A percentile compares a stretch with the other conserved stretches of the same genome.
Evolutionary conservation across 2,888 invertebrate genomes (phyloP).

Genomic region (Macropis europaea): DNA sequence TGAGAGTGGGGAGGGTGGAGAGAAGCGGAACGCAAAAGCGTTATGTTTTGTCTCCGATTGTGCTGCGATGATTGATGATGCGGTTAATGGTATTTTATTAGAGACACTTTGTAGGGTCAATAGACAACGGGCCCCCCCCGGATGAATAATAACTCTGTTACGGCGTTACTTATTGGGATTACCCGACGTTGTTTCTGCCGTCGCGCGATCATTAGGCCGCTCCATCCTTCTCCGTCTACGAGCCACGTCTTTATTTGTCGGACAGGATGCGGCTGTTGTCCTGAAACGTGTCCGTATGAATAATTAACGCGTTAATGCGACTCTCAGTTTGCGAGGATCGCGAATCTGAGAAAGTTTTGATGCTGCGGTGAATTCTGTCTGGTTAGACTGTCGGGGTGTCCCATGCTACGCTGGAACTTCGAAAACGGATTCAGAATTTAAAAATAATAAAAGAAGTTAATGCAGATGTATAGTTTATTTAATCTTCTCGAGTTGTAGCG

Average conservation of each 20-base stretch:
- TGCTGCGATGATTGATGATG: slow-evolving; percentile 72
- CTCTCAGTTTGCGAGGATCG: not conserved
- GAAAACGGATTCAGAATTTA: no score
- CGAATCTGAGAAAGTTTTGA: slow-evolving; percentile 13
- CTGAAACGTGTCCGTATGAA: slow-evolving; percentile 12
- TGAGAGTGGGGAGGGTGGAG: not conserved
- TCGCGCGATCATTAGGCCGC: slow-evolving; percentile 47
- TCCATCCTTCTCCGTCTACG: slow-evolving; percentile 3
- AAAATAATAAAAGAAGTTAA: no score
- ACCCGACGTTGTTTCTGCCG: slow-evolving; percentile 55
- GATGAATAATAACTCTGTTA: slow-evolving; percentile 71
- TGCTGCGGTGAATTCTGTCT: not conserved
- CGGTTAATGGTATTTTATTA: slow-evolving; percentile 74
- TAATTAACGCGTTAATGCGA: slow-evolving; percentile 38
- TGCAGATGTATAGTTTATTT: no score
- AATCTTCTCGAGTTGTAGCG: no score
- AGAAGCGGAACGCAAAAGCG: slow-evolving; percentile 52
- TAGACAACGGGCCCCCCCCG: slow-evolving; percentile 64
- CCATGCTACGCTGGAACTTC: no score
- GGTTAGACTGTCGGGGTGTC: no score
- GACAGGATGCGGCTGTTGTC: slow-evolving; percentile 4
- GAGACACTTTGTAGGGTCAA: slow-evolving; percentile 70
- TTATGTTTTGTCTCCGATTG: slow-evolving; percentile 69
- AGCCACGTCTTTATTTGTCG: slow-evolving; percentile 46
- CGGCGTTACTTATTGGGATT: slow-evolving; percentile 67